phyloP scores from a whole-genome alignment of 2,888 invertebrate species.

The Sinotaia quadrata region DNA sequence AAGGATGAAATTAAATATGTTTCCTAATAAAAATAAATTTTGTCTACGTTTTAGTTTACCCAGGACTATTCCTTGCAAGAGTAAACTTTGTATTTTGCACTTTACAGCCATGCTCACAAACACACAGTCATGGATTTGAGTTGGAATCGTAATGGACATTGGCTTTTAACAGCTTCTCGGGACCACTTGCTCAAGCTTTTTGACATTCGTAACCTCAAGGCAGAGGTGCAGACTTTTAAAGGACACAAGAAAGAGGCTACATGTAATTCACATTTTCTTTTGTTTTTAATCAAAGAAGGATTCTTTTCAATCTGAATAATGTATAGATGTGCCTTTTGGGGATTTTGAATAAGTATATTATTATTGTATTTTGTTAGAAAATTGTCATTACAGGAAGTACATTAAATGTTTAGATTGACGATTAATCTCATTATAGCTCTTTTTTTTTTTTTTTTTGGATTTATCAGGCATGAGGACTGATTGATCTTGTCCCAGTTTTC shows the following conservation, averaged over 20 bases:
- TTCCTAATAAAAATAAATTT: too few relatives aligned
- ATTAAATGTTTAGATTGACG: too few relatives aligned
- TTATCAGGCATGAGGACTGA: too few relatives aligned
- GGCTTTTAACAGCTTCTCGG: constrained; percentile 97
- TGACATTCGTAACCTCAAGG: constrained; percentile 94
- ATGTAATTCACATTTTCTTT: constrained; percentile 70
- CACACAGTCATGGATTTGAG: constrained; percentile 99
- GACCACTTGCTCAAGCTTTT: constrained; percentile 98
- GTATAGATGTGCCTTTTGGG: background rate
- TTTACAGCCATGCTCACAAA: constrained; percentile 93
- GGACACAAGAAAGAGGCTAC: constrained; percentile 98
- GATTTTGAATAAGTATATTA: background rate
- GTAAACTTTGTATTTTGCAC: background rate
- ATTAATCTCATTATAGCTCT: too few relatives aligned
- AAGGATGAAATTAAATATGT: too few relatives aligned
- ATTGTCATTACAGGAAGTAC: background rate
- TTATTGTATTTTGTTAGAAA: background rate
- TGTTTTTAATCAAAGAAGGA: background rate
- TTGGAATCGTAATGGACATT: constrained; percentile 99
- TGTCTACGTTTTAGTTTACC: too few relatives aligned
- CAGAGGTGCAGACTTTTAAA: constrained; percentile 96
- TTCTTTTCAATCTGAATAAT: background rate
- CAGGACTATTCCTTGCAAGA: too few relatives aligned
- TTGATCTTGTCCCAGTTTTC: too few relatives aligned
- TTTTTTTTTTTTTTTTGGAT: too few relatives aligned